Evolutionary conservation across 2,113 vertebrate genomes (phyloP), one percentile per base, ranked within the genome.

Genomic region (Forbesichthys agassizii): DNA sequence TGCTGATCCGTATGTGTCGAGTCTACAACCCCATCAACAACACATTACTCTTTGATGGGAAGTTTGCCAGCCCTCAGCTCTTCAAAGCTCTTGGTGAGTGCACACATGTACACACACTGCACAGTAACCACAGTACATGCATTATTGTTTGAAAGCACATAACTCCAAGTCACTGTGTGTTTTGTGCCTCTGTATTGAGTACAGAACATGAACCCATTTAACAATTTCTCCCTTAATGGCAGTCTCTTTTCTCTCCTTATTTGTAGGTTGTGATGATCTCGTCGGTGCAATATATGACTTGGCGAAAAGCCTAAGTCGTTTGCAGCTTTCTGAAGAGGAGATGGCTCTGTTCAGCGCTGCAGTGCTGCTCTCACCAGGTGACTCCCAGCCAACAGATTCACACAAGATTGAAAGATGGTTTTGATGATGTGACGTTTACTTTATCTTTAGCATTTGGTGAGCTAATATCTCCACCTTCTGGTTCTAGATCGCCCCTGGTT

Each of bases 51-150:
- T 97, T 96, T 42, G 94, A 96, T 51, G 95, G 95, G 14, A 96
- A 96, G 78, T 95, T 94, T 0, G 93, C 94, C 0, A 84, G 92
- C 7, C 58, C 92, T 57, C 94, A 95, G 74, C 85, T 96, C 80
- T 97, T 97, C 85, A 95, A 95, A 86, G 89, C 96, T 0, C 93
- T 97, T 0, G 95, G 96, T 96, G 88, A 93, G 94, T 86, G 48
- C 36, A 48, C n/a, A 58, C 6, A 0, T 11, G 48, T 12, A n/a
- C 11, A 7, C 0, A 62, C 57, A 46, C 1, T 8, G 13, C 20
- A 18, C 48, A 42, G 7, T 42, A 42, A 42, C 36, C 13, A 51
- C 11, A 12, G 49, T 12, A 51, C 2, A 13, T 11, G 49, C 10
- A 4, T 51, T 42, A 4, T 20, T 57, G n/a, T 27, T 20, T 27